Evolutionary conservation across 2,113 vertebrate genomes (phyloP), one percentile per base, ranked within the genome.

Genomic region (Tonatia bakeri): DNA sequence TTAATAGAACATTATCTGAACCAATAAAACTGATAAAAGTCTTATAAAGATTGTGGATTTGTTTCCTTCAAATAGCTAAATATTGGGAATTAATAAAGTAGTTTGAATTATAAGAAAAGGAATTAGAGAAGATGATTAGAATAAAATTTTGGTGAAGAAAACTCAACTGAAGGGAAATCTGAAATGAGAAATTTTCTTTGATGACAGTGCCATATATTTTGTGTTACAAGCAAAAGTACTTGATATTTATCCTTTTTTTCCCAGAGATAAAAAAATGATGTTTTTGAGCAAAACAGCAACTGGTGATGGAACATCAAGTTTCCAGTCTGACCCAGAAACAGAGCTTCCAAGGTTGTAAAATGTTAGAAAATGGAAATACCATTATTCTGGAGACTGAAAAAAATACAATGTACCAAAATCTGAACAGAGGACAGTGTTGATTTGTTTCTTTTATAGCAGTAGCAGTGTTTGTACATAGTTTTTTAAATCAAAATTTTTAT

Each of bases 321-420:
- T 96, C 85, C 24, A 89, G 38, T 94, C 26, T 95, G 94, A 89
- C 50, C 50, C 61, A 97, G 81, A 96, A 97, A 96, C 47, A 80
- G 52, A 94, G 31, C 45, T 61, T 92, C 69, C 73, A 90, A 92
- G 59, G 43, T 92, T 94, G 54, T 87, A 83, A 94, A 88, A 89
- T 33, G 69, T 76, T 93, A 81, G 76, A 82, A 94, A 87, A 91
- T 91, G 77, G 91, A 56, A 87, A 93, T 88, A 56, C 19, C 11
- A 19, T 81, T 89, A 52, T 94, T 87, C 50, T 79, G 61, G 54
- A 87, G 61, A 89, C 13, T 54, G n/a, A 36, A 77, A 45, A 92
- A 85, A 90, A 64, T 93, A 95, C 76, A 97, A 0, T 1, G 72
- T 92, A 76, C 95, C 88, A 94, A 69, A 80, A 59, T 94, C 31